Evolutionary conservation across 2,888 invertebrate species (phyloP).

Genomic region (Nymphalis urticae): DNA sequence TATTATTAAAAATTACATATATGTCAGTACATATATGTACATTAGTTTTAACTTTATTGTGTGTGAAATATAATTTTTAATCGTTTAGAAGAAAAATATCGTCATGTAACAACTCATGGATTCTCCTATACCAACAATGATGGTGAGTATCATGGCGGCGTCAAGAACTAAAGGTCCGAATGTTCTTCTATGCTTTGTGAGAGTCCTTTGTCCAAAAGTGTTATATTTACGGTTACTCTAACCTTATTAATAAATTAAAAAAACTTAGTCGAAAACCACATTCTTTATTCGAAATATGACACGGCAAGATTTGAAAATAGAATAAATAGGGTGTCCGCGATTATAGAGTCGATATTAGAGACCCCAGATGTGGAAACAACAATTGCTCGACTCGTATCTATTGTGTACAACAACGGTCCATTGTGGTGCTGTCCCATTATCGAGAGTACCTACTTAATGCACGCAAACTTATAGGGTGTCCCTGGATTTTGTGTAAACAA

Average conservation of each 20-base stretch:
- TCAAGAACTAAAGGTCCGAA: too few relatives aligned
- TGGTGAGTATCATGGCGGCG: too few relatives aligned
- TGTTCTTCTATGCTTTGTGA: too few relatives aligned
- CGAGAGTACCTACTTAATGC: constrained; percentile 72
- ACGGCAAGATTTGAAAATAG: constrained; percentile 47
- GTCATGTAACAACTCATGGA: too few relatives aligned
- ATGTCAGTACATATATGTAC: too few relatives aligned
- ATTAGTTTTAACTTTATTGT: too few relatives aligned
- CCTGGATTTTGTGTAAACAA: constrained; percentile 20
- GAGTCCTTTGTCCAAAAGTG: background rate
- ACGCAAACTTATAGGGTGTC: constrained; percentile 57
- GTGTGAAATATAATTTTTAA: too few relatives aligned
- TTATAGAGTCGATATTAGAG: constrained; percentile 53
- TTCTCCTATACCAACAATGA: too few relatives aligned
- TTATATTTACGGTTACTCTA: background rate
- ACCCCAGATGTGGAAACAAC: constrained; percentile 79
- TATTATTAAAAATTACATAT: too few relatives aligned
- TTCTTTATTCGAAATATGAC: constrained; percentile 47
- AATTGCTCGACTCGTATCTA: constrained; percentile 57
- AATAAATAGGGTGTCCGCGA: constrained; percentile 52
- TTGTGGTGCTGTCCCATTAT: constrained; percentile 68
- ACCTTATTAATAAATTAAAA: background rate
- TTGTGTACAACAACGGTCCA: constrained; percentile 68
- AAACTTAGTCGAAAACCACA: constrained; percentile 20
- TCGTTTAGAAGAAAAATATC: too few relatives aligned